Base-by-base conservation (phyloP, 2,113 vertebrate species). In the Alosa alosa region DNA sequence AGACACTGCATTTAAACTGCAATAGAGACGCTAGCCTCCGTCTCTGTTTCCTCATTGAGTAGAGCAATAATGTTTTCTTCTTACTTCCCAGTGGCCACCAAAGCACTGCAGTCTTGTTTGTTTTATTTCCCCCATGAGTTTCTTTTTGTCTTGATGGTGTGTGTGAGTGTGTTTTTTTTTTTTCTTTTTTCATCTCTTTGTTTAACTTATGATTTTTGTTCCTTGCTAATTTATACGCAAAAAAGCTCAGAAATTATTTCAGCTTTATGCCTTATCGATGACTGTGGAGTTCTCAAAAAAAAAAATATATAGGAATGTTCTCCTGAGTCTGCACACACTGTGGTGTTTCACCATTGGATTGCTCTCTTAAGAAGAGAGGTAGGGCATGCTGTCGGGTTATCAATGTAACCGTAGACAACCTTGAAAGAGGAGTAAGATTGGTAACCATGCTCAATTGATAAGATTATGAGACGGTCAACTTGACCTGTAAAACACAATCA, bases 11-110 rank as follows among this genome's bases (percentile, higher is more conserved):
- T 88, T 90, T 86, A 50, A 81, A 86, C 86, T 81, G 90, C 90
- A 90, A 91, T 89, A 88, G 82, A 44, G 36, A 81, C 86, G 31
- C 17, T 85, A 60, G 55, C 49, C 83, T 81, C 39, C 57, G 13
- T 17, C 50, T 87, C 85, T 15, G 50, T 82, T 84, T 82, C 75
- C 75, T 84, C 81, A 46, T 22, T 64, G 81, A 89, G 83, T 85
- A 83, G 88, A 92, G 89, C 91, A 91, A 92, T 90, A 90, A 89
- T 85, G n/a, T 82, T 52, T 86, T 86, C 81, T 52, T 90, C 75
- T 84, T 84, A 90, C 87, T 81, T 85, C 88, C 50, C 45, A 78
- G 81, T 89, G 55, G 7, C 88, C 86, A 89, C 91, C 89, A 91
- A 91, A 91, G 89, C 86, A 90, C 86, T 88, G 87, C 57, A 68